Percentiles rank a stretch among this genome's conserved stretches.
Evolutionary conservation across 1,140 invertebrate genomes (phyloP).

Genomic region (Tribolium castaneum): DNA sequence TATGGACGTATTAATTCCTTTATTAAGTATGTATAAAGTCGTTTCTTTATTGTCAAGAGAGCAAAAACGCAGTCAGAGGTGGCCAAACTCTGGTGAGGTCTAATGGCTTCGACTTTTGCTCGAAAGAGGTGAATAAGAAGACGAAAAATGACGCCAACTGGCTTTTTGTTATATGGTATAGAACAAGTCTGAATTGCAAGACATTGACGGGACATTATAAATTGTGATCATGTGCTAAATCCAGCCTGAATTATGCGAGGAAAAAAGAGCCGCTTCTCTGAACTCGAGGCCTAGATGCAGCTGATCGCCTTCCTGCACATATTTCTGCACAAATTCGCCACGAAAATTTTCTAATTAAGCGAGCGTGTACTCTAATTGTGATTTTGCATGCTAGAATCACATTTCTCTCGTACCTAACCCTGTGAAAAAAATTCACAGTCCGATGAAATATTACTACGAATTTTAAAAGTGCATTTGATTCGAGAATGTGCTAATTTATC

Average conservation of each 20-base stretch:
- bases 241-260: conserved; percentile 23
- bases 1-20: conserved; percentile 48
- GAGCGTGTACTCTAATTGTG: too few relatives aligned
- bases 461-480: not conserved
- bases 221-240: conserved; percentile 35
- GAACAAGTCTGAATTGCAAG: conserved; percentile 31
- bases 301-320: not conserved
- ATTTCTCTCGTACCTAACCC: too few relatives aligned
- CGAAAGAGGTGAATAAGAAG: conserved; percentile 24
- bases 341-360: too few relatives aligned
- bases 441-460: not conserved
- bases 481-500: not conserved
- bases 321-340: not conserved
- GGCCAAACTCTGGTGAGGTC: not conserved
- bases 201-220: conserved; percentile 30
- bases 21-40: conserved; percentile 27
- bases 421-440: too few relatives aligned
- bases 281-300: conserved; percentile 24
- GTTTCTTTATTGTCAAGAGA: not conserved
- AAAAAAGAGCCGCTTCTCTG: conserved; percentile 28
- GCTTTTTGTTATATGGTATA: conserved; percentile 9
- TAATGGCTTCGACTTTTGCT: not conserved
- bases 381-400: too few relatives aligned
- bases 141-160: conserved; percentile 12
- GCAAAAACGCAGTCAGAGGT: not conserved